Evolutionary conservation across 2,888 invertebrate species (phyloP), one percentile per base, ranked within the genome.

Genomic region (Drosophila imparisetae): DNA sequence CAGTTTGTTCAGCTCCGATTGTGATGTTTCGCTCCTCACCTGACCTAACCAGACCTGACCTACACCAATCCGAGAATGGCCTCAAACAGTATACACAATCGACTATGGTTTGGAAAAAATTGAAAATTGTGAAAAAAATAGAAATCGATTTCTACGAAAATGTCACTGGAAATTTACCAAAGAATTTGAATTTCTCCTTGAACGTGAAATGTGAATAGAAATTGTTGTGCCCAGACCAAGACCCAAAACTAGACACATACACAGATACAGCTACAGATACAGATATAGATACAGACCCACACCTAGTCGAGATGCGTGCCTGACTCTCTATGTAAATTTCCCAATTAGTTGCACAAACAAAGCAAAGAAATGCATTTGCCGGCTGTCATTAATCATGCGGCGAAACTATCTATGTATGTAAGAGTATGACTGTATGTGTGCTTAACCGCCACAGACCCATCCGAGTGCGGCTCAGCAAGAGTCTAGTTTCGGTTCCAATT

Each of bases 321-420:
- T 7, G 32, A 40, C 49, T 59, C 58, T 59, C 67, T 72, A 83
- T 86, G 81, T 77, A 89, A 86, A 83, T 85, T 82, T 83, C 76
- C 79, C 86, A 88, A 83, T 86, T 89, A 89, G 87, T 71, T 86
- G 84, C 81, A 83, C 73, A 65, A 81, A 78, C 81, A 78, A 72
- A 68, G 67, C 76, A 75, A 75, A 61, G 71, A 69, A 72, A 72
- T 64, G 52, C 78, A 72, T 82, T 83, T 79, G 52, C 62, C 60
- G 45, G 69, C 49, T 66, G 58, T 78, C 80, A 80, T 80, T 80
- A 80, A 80, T 80, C 80, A 80, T 75, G 50, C 54, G 45, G 57
- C 65, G 60, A 65, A 72, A 78, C 72, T 65, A 78, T 78, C 54
- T 49, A 30, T 50, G 50, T 30, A 50, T 3, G 27, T 15, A 4